Conservation (phyloP, 2,888 invertebrate genomes). For the Lottia scabra region DNA sequence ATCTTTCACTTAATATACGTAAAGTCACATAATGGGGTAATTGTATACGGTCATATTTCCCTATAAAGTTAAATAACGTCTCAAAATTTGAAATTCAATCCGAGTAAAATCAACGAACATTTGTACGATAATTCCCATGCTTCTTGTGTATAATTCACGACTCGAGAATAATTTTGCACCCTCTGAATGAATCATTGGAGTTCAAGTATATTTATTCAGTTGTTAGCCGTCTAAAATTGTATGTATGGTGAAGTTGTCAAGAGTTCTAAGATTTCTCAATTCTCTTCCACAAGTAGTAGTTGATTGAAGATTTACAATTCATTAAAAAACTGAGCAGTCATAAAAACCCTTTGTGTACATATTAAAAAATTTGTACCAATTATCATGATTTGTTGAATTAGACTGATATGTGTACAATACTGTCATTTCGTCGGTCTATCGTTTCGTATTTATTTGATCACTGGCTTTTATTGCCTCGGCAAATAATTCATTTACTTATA, state of each 20-base stretch:
- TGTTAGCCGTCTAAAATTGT: not conserved
- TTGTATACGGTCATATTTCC: too few species aligned
- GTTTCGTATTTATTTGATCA: not conserved
- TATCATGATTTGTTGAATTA: not conserved
- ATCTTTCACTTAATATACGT: too few species aligned
- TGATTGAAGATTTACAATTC: not conserved
- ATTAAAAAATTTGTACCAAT: not conserved
- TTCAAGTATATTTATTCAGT: slow-evolving; percentile 3
- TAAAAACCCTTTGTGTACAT: not conserved
- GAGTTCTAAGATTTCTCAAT: not conserved
- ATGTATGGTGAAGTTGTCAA: not conserved
- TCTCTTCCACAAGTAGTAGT: not conserved
- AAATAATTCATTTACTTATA: too few species aligned
- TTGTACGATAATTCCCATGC: not conserved
- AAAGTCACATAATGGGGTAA: too few species aligned
- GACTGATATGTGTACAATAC: not conserved
- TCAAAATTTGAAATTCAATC: not conserved
- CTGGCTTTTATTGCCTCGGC: too few species aligned
- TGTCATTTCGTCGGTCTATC: too few species aligned
- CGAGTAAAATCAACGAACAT: not conserved
- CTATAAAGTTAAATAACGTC: too few species aligned
- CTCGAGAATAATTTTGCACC: not conserved
- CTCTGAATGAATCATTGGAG: not conserved
- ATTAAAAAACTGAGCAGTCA: not conserved
- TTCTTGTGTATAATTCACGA: not conserved